Evolutionary conservation across 1,140 invertebrate species (phyloP).

Genomic region (Lanistes nyassanus): DNA sequence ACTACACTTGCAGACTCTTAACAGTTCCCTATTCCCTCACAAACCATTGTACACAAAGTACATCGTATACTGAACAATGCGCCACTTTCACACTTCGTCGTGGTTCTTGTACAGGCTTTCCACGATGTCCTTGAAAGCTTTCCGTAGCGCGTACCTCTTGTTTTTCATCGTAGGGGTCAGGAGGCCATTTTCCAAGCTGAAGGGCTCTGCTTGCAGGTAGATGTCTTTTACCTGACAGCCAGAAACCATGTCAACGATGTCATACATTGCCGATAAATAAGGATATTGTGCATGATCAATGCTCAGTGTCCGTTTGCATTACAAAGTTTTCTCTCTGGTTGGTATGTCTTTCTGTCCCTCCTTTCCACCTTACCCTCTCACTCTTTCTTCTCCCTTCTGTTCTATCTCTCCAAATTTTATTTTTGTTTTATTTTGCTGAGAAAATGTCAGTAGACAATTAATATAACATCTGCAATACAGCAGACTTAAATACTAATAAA

Average conservation of each 20-base stretch:
- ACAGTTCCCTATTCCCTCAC: too few relatives aligned
- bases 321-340: too few relatives aligned
- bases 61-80: too few relatives aligned
- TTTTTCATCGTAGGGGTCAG: constrained; percentile 96
- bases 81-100: constrained; percentile 17
- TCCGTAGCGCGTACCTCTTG: constrained; percentile 89
- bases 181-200: constrained; percentile 96
- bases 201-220: constrained; percentile 91
- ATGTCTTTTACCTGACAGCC: constrained; percentile 88
- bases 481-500: neutral
- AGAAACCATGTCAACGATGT: too few relatives aligned
- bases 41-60: too few relatives aligned
- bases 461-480: neutral
- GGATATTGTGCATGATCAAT: too few relatives aligned
- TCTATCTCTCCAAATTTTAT: neutral
- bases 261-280: too few relatives aligned
- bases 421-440: neutral
- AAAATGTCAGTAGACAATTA: neutral
- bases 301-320: too few relatives aligned
- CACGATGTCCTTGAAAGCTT: constrained; percentile 89
- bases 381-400: neutral
- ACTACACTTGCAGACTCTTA: too few relatives aligned
- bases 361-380: neutral
- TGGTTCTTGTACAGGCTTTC: constrained; percentile 83
- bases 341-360: neutral